Conservation (phyloP, 2,888 invertebrate genomes). For the Galeruca laticollis region DNA sequence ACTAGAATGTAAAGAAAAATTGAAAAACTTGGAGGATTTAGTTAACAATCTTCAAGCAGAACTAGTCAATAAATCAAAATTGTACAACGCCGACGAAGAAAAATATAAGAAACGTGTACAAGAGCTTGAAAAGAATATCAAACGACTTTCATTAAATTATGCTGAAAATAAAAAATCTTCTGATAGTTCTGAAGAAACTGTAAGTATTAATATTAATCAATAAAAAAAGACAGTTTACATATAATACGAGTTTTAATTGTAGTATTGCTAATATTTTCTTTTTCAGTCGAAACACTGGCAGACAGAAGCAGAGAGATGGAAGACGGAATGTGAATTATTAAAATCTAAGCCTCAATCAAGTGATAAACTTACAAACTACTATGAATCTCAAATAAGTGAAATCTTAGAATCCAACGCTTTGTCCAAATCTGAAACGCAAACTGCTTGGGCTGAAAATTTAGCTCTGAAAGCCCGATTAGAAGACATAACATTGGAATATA, state of each 20-base stretch:
- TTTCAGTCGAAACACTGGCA: slow-evolving; percentile 64
- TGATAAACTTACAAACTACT: slow-evolving; percentile 61
- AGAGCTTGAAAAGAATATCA: slow-evolving; percentile 48
- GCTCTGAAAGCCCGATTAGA: slow-evolving; percentile 68
- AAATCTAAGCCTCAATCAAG: slow-evolving; percentile 61
- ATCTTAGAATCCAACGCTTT: slow-evolving; percentile 59
- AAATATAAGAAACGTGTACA: slow-evolving; percentile 67
- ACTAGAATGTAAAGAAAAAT: slow-evolving; percentile 74
- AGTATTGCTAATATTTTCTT: neutral
- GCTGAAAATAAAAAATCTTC: slow-evolving; percentile 40
- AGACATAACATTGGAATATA: slow-evolving; percentile 67
- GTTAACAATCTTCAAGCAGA: slow-evolving; percentile 72
- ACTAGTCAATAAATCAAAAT: slow-evolving; percentile 65
- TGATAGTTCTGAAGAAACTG: slow-evolving; percentile 49
- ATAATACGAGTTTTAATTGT: neutral
- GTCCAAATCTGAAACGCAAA: slow-evolving; percentile 60
- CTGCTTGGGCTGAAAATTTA: slow-evolving; percentile 62
- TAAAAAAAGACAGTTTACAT: too few relatives aligned
- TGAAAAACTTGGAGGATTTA: slow-evolving; percentile 77
- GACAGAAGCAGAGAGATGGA: slow-evolving; percentile 81
- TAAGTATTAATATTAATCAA: slow-evolving; percentile 35
- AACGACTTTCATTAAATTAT: slow-evolving; percentile 38
- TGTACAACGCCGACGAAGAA: slow-evolving; percentile 72
- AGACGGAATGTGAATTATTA: slow-evolving; percentile 78
- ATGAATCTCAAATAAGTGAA: slow-evolving; percentile 61